Evolutionary conservation across 2,797 vertebrate species (phyloP).

Genomic region (Eospalax fontanierii): DNA sequence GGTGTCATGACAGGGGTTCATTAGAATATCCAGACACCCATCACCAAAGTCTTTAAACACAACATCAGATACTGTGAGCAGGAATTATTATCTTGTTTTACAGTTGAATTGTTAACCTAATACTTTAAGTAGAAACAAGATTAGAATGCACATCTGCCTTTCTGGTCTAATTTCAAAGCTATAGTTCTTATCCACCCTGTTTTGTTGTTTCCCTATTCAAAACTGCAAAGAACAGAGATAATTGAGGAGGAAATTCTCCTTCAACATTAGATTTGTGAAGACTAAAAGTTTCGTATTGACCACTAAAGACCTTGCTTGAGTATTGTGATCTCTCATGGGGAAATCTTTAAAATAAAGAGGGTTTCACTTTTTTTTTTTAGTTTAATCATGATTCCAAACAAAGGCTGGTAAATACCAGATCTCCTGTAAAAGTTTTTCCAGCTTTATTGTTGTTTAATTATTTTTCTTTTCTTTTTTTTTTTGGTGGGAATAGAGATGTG

Average conservation of each 20-base stretch:
- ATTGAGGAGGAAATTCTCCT: not conserved
- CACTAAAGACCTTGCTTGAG: not conserved
- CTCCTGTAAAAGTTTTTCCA: not conserved
- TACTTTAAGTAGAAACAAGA: not conserved
- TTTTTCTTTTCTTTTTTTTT: not conserved
- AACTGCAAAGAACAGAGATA: not conserved
- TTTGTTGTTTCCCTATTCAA: not conserved
- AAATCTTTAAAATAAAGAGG: slow-evolving; percentile 60
- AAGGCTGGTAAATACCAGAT: slow-evolving; percentile 19
- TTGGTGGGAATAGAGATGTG: not conserved
- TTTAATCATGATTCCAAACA: slow-evolving; percentile 19
- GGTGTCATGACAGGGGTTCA: too few relatives aligned
- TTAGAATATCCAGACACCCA: not conserved
- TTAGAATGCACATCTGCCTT: not conserved
- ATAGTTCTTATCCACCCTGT: not conserved
- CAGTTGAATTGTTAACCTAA: not conserved
- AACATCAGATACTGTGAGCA: not conserved
- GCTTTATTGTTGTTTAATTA: slow-evolving; percentile 17
- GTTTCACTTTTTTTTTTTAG: slow-evolving; percentile 44
- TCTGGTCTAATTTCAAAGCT: not conserved
- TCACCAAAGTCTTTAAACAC: not conserved
- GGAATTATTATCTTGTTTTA: not conserved
- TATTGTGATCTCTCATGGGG: not conserved
- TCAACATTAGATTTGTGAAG: not conserved
- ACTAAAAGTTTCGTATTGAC: not conserved